These are phyloP conservation scores for Oconnorella tubifera DNA, from an alignment of 2,888 invertebrate species.

Conservation along the genomic window DNA sequence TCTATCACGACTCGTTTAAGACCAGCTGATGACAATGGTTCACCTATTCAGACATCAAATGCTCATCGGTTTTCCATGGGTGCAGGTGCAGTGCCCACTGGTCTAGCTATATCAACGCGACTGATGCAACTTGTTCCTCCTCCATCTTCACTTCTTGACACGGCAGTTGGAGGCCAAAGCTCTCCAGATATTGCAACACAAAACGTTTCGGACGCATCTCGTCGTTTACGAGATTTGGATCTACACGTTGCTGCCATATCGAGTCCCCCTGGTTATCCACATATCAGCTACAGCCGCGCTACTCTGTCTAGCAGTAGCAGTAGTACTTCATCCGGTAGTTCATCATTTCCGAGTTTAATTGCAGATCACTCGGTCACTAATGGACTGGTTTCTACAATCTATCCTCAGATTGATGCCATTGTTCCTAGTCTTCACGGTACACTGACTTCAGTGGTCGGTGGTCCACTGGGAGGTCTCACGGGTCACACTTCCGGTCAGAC, in stretches of 20 bases:
- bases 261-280: conserved; percentile 13
- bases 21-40: too few relatives aligned
- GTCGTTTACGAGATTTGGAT: not conserved
- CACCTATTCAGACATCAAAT: too few relatives aligned
- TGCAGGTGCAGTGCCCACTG: conserved; percentile 7
- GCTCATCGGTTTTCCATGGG: conserved; percentile 13
- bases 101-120: conserved; percentile 2
- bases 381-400: conserved; percentile 15
- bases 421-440: conserved; percentile 6
- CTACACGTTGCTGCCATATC: not conserved
- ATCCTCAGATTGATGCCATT: conserved; percentile 12
- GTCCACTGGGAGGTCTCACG: too few relatives aligned
- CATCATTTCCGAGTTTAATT: conserved; percentile 7
- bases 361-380: conserved; percentile 15
- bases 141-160: not conserved
- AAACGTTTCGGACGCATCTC: not conserved
- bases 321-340: conserved; percentile 9
- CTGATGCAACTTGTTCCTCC: conserved; percentile 12
- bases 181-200: too few relatives aligned
- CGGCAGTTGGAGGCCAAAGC: not conserved
- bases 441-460: not conserved
- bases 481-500: not conserved
- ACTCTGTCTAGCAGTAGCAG: conserved; percentile 9
- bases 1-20: too few relatives aligned
- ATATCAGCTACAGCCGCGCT: conserved; percentile 8